Conservation (phyloP, 2,113 vertebrate genomes). For the Pipa parva region DNA sequence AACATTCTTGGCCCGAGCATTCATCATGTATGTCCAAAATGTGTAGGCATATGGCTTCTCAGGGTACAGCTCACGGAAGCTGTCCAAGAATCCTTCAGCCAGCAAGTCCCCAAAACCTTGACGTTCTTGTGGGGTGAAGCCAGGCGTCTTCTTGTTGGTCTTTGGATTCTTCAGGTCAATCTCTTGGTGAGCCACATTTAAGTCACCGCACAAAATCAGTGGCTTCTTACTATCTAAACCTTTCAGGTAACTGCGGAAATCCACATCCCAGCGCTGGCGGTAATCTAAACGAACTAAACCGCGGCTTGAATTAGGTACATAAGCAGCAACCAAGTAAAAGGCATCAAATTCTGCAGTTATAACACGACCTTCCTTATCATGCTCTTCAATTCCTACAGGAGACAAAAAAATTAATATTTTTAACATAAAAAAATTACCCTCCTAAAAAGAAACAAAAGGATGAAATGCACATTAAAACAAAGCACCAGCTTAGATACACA, state of each 20-base stretch:
- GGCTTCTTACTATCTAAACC: conserved; percentile 74
- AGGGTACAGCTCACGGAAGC: conserved; percentile 81
- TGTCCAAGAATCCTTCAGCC: conserved; percentile 71
- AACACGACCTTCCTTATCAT: conserved; percentile 83
- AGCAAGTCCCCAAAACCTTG: conserved; percentile 76
- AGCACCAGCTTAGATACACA: too few relatives aligned
- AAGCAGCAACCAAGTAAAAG: conserved; percentile 76
- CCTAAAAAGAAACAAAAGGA: too few relatives aligned
- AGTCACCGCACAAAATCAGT: conserved; percentile 81
- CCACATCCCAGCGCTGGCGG: conserved; percentile 82
- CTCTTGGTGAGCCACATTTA: conserved; percentile 85
- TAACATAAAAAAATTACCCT: too few relatives aligned
- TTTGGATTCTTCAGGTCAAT: conserved; percentile 87
- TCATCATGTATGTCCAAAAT: conserved; percentile 96
- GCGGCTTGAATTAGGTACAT: conserved; percentile 78
- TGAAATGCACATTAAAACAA: too few relatives aligned
- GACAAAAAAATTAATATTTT: neutral
- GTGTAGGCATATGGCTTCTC: conserved; percentile 74
- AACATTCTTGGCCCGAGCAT: conserved; percentile 78
- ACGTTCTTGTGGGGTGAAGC: conserved; percentile 81
- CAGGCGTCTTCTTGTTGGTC: conserved; percentile 82
- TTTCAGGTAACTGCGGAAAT: conserved; percentile 73
- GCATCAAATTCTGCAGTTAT: conserved; percentile 80
- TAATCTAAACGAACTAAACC: conserved; percentile 81
- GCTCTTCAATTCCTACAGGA: conserved; percentile 78